These are phyloP conservation scores for Balearica regulorum DNA, from an alignment of 2,797 vertebrate genomes.

Conservation along the genomic window DNA sequence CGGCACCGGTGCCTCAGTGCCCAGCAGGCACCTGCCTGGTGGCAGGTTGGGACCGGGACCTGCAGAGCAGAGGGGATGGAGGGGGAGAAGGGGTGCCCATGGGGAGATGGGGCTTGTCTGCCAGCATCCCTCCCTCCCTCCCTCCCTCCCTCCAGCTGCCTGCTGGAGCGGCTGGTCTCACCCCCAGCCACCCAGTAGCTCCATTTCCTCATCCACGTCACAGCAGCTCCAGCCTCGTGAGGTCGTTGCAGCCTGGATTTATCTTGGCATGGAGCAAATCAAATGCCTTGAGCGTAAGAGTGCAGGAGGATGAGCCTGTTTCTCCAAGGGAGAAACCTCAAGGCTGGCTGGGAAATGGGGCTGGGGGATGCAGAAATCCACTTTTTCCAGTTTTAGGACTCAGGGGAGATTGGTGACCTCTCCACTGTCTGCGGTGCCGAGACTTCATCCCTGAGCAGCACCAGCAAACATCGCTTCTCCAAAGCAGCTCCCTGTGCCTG, in stretches of 20 bases:
- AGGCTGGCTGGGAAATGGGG: background rate
- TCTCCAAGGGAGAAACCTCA: background rate
- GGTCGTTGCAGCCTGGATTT: background rate
- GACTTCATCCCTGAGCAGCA: background rate
- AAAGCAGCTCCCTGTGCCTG: background rate
- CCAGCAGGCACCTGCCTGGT: background rate
- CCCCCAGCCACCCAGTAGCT: accelerated
- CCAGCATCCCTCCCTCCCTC: background rate
- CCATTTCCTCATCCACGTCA: background rate
- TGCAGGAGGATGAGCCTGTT: accelerated
- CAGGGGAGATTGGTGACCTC: background rate
- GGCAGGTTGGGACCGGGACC: background rate
- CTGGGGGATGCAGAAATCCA: background rate
- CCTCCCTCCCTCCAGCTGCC: background rate
- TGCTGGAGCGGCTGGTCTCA: background rate
- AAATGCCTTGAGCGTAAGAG: background rate
- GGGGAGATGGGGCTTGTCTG: accelerated
- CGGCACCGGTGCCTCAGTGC: background rate
- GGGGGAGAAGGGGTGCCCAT: background rate
- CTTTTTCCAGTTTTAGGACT: background rate
- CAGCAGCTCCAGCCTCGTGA: accelerated
- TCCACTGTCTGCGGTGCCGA: accelerated
- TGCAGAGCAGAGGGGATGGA: background rate
- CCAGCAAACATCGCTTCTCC: accelerated
- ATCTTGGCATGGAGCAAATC: accelerated